A percentile compares a stretch with the other conserved stretches of the same genome.
Evolutionary conservation across 2,113 vertebrate genomes (phyloP).

Genomic region (Chamaea fasciata): DNA sequence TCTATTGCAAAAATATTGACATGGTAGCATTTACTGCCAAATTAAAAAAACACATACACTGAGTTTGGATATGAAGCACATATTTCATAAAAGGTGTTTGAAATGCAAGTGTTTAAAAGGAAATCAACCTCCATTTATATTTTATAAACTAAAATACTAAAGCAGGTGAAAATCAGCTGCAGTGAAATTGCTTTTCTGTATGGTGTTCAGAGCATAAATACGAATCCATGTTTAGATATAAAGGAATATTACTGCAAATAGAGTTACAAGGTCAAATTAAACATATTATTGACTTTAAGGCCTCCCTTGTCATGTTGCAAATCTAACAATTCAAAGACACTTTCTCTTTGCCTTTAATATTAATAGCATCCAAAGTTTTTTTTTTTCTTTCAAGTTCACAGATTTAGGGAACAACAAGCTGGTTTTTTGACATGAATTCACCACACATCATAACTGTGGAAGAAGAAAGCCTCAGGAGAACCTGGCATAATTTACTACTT

Average conservation of each 20-base stretch:
- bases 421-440: background rate
- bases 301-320: background rate
- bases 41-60: background rate
- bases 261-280: background rate
- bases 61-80: background rate
- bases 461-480: background rate
- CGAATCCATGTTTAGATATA: background rate
- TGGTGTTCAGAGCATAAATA: background rate
- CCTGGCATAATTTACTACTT: background rate
- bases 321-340: background rate
- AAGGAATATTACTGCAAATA: background rate
- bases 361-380: background rate
- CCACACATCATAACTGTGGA: background rate
- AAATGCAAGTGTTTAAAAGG: background rate
- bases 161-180: background rate
- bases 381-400: background rate
- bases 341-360: background rate
- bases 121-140: background rate
- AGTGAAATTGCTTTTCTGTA: background rate
- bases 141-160: background rate
- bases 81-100: background rate
- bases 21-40: background rate
- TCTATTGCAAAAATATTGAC: background rate
- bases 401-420: background rate
- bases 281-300: background rate